Evolutionary conservation across 2,888 invertebrate genomes (phyloP).

Genomic region (Muschampia plurimacula): DNA sequence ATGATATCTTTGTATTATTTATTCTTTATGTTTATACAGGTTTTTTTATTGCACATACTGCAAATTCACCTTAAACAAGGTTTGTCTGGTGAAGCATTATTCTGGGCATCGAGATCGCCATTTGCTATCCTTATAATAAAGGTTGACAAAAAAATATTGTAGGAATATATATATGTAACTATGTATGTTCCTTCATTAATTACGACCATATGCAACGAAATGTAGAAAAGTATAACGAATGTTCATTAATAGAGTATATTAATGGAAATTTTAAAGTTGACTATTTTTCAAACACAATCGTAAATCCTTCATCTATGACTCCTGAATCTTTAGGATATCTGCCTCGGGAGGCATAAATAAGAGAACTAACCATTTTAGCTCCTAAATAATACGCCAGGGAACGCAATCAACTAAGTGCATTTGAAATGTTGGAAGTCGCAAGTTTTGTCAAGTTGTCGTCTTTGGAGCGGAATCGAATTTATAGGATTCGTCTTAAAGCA

Average conservation of each 20-base stretch:
- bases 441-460: slow-evolving; percentile 26
- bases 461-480: slow-evolving; percentile 27
- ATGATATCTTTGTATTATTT: no score
- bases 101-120: no score
- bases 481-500: slow-evolving; percentile 26
- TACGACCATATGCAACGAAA: no score
- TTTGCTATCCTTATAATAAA: no score
- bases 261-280: neutral
- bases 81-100: no score
- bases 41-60: no score
- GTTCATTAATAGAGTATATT: neutral
- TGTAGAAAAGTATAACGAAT: no score
- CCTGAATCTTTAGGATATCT: neutral
- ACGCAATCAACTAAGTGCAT: slow-evolving; percentile 12
- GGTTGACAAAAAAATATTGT: no score
- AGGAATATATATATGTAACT: no score
- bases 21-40: no score
- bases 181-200: no score
- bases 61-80: no score
- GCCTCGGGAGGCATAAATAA: neutral
- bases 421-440: slow-evolving; percentile 36
- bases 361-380: neutral
- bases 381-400: slow-evolving; percentile 4
- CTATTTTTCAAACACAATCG: neutral
- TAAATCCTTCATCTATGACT: neutral